Evolutionary conservation across 2,888 invertebrate species (phyloP).

Genomic region (Apodemia hepburni): DNA sequence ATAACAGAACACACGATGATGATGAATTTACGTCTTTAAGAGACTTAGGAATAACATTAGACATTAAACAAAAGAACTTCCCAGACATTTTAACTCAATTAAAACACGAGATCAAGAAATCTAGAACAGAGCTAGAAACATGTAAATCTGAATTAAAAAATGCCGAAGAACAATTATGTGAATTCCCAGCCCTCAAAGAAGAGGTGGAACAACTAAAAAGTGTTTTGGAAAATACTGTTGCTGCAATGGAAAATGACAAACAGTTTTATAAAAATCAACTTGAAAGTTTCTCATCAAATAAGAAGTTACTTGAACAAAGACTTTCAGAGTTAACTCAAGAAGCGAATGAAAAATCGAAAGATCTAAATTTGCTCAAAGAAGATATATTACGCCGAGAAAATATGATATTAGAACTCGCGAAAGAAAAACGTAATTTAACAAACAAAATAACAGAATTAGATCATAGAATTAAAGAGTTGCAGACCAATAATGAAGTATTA

Average conservation of each 20-base stretch:
- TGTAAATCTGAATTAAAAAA: slow-evolving; percentile 76
- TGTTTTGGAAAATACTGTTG: slow-evolving; percentile 69
- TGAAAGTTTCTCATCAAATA: slow-evolving; percentile 74
- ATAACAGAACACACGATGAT: slow-evolving; percentile 55
- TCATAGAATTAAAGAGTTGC: slow-evolving; percentile 70
- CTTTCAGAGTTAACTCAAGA: slow-evolving; percentile 79
- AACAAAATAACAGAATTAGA: slow-evolving; percentile 59
- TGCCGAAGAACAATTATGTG: slow-evolving; percentile 75
- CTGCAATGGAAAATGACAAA: slow-evolving; percentile 75
- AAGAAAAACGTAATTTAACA: slow-evolving; percentile 78
- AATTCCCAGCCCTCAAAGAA: slow-evolving; percentile 72
- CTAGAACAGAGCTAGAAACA: slow-evolving; percentile 74
- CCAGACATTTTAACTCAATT: slow-evolving; percentile 67
- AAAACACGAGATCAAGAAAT: slow-evolving; percentile 77
- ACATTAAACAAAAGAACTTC: slow-evolving; percentile 63
- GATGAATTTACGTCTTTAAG: slow-evolving; percentile 74
- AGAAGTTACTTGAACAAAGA: slow-evolving; percentile 75
- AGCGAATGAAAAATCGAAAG: slow-evolving; percentile 73
- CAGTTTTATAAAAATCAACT: slow-evolving; percentile 78
- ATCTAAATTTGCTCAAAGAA: slow-evolving; percentile 74
- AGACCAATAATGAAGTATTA: slow-evolving; percentile 57
- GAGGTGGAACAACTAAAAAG: slow-evolving; percentile 70
- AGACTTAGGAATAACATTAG: slow-evolving; percentile 72
- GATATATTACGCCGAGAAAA: slow-evolving; percentile 79
- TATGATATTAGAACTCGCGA: slow-evolving; percentile 78